Base-by-base conservation (phyloP, 1,140 invertebrate genomes). In the Campoletis sonorensis region DNA sequence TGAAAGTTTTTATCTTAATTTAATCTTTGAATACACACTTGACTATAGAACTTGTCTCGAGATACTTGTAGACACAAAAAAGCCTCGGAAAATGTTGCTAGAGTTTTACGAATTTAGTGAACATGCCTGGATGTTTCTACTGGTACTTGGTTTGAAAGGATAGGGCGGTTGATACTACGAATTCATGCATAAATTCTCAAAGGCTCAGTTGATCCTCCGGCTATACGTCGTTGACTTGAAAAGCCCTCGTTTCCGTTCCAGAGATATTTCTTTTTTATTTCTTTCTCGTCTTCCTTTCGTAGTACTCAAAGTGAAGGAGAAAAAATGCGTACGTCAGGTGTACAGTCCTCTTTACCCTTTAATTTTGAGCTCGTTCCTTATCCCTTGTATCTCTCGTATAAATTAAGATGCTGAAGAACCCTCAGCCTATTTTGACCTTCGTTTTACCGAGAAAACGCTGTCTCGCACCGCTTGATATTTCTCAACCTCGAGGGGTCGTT, bases 291-390 rank as follows among this genome's bases (percentile, higher is more conserved):
- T 70, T 33, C 30, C 30, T 16, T 58, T 58, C 21, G 18, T 58
- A n/a, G 67, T 70, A 70, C 67, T 70, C 67, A 21, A 70, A 7
- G 67, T 70, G 4, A 15, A 21, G 16, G 1, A 10, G 40, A 10
- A 33, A 70, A 70, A 33, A 70, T 33, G 67, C 67, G 67, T 70
- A 70, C 67, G 30, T 33, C 30, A 70, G 51, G 26, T 75, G 21
- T 81, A 73, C 51, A 54, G 16, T 54, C 30, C 18, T 33, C 30
- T 33, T 70, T 15, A 30, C 70, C 64, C 51, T 80, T 72, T 37
- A 78, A 61, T 84, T 82, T 84, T 76, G 70, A 45, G 40, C 79
- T 80, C 81, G 78, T 30, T 8, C 15, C 73, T 40, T 81, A 83
- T 84, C 81, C 61, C 11, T 45, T 45, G 61, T 81, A 21, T 58